phyloP scores from a whole-genome alignment of 64 coral and sea anemone genomes.

The Orbicella faveolata region DNA sequence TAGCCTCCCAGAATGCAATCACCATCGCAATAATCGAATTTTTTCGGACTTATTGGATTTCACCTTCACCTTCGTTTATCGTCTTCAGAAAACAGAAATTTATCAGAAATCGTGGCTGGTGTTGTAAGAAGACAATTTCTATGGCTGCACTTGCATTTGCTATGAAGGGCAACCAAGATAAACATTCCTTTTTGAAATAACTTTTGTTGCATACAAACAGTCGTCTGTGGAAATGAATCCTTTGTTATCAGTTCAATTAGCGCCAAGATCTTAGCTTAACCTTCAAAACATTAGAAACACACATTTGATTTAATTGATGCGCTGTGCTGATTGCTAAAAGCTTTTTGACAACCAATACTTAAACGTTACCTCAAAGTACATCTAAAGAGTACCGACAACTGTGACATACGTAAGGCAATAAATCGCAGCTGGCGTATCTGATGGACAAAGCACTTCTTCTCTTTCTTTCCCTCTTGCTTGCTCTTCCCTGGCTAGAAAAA shows the following conservation, averaged over 20 bases:
- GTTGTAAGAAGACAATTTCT: neutral
- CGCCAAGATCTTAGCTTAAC: constrained; percentile 14
- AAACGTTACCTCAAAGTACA: neutral
- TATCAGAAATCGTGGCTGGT: neutral
- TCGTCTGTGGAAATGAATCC: neutral
- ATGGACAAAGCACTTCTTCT: neutral
- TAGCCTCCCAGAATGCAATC: too few relatives aligned
- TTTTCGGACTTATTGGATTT: too few relatives aligned
- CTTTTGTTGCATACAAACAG: neutral
- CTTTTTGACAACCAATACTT: constrained; percentile 32
- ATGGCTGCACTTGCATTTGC: neutral
- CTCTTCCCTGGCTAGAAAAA: neutral
- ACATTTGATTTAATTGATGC: neutral
- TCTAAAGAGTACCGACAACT: neutral
- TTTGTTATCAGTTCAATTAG: constrained; percentile 39
- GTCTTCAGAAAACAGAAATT: too few relatives aligned
- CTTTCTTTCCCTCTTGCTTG: neutral
- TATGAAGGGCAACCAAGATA: neutral
- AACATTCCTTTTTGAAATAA: neutral
- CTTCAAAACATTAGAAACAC: neutral
- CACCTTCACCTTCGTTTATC: too few relatives aligned
- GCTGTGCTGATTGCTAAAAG: constrained; percentile 28
- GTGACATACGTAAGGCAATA: neutral
- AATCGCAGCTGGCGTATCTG: neutral
- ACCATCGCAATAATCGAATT: too few relatives aligned